Evolutionary conservation across 2,113 vertebrate species (phyloP).

Genomic region (Bubo scandiacus): DNA sequence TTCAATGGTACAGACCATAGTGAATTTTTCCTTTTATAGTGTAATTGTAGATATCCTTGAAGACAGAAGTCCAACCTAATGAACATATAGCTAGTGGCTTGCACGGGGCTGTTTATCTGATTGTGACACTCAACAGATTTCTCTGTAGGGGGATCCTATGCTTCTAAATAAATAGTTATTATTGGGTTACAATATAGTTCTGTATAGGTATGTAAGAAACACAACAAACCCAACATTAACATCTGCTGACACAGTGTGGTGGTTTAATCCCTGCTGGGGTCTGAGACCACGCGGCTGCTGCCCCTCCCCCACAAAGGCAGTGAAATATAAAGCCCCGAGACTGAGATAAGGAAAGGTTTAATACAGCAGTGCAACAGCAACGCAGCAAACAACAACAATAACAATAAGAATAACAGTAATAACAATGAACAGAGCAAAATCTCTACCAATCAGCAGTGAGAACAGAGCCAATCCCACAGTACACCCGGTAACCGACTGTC

Average conservation of each 20-base stretch:
- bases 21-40: not conserved
- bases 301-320: no score
- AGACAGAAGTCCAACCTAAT: not conserved
- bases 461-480: no score
- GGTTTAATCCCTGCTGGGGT: no score
- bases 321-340: no score
- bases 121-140: not conserved
- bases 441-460: no score
- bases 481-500: no score
- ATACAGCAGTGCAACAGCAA: no score
- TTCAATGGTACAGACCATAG: not conserved
- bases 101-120: not conserved
- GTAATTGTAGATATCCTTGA: not conserved
- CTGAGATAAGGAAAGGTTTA: no score
- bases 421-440: no score
- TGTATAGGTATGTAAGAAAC: not conserved
- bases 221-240: not conserved
- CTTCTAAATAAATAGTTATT: not conserved
- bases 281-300: no score
- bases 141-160: not conserved
- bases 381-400: no score
- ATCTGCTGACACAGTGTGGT: not conserved
- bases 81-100: not conserved
- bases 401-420: no score
- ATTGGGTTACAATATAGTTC: not conserved